Evolutionary conservation across 2,797 vertebrate genomes (phyloP).

Genomic region (Bradypus variegatus): DNA sequence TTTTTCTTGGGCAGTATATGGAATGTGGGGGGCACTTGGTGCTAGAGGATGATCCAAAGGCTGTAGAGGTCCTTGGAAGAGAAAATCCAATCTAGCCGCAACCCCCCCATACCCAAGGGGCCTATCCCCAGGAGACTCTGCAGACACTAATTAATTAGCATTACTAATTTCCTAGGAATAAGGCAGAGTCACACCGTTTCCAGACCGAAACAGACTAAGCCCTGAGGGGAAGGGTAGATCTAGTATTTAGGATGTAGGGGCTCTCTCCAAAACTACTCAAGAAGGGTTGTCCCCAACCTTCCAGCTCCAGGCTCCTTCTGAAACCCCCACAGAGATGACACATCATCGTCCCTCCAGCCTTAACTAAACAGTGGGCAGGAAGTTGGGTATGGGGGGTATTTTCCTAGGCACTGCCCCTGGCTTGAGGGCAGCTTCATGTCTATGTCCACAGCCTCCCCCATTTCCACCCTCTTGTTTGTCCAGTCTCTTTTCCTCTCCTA

Average conservation of each 20-base stretch:
- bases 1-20: background rate
- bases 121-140: background rate
- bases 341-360: background rate
- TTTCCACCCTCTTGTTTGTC: slow-evolving; percentile 47
- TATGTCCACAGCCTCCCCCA: background rate
- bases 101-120: background rate
- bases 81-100: background rate
- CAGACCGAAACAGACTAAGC: background rate
- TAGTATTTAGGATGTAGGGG: background rate
- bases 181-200: background rate
- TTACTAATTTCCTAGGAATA: background rate
- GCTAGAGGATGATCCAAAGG: background rate
- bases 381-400: slow-evolving; percentile 30
- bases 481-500: slow-evolving; percentile 40
- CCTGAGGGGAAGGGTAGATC: background rate
- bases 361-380: slow-evolving; percentile 44
- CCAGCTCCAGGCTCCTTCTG: background rate
- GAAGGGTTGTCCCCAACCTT: background rate
- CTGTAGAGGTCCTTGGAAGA: background rate
- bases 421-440: slow-evolving; percentile 26
- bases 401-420: slow-evolving; percentile 41
- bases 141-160: slow-evolving; percentile 42
- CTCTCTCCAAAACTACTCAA: background rate
- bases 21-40: background rate
- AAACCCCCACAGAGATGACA: slow-evolving; percentile 7